Evolutionary conservation across 2,888 invertebrate species (phyloP), one percentile per base, ranked within the genome.

Genomic region (Aelia acuminata): DNA sequence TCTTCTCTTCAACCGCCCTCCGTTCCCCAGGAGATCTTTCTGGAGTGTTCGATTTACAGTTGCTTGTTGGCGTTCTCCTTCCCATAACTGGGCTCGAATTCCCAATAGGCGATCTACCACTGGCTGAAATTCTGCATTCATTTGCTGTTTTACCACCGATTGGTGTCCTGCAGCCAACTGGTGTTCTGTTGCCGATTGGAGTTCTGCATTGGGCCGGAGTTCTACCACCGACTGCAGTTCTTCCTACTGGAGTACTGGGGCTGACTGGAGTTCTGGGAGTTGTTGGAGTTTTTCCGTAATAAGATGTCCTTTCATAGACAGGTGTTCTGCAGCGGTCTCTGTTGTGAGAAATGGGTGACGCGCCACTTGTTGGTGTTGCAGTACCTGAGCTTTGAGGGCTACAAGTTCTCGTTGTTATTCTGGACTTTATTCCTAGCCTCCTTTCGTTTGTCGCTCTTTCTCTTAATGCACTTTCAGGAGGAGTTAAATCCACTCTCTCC

Each of bases 401-500:
- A 8, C 22, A 39, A 20, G 3, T 1, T n/a, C 43, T 47, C 4
- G 22, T n/a, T n/a, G 39, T 47, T 47, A 39, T n/a, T 80, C 43
- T 80, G 15, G 80, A 47, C 3, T 8, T n/a, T 1, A 80, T 80
- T n/a, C 80, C 43, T 5, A 43, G 47, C 22, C 43, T 80, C 11
- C 18, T 80, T 47, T 80, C 80, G 15, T 80, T 31, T n/a, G 35
- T n/a, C 3, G 80, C 80, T 80, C 80, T 80, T 47, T 80, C 80
- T 80, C n/a, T n/a, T n/a, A 80, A 80, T 43, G 80, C 80, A 80
- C 43, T 80, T 39, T 80, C 80, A 22, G 80, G 80, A n/a, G 86
- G 86, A 22, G 50, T 86, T 26, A 87, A 39, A 47, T 87, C 48
- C n/a, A 87, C 70, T 49, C 87, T 70, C 18, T 87, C 87, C 87